These are phyloP conservation scores for Cisticola juncidis DNA, from an alignment of 2,113 vertebrate genomes.

Conservation along the genomic window DNA sequence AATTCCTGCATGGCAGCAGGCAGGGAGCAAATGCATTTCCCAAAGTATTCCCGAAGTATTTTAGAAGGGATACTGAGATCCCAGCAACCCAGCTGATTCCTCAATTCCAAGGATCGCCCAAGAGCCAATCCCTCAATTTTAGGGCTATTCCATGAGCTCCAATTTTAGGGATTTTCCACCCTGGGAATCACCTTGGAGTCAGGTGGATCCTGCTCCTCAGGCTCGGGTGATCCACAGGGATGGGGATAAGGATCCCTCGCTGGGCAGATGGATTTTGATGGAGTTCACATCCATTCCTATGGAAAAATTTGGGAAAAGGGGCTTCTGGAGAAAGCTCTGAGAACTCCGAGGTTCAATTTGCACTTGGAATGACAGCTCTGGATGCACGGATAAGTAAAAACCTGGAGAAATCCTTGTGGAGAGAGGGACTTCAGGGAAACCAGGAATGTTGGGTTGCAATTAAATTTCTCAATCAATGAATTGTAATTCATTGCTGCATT, in stretches of 20 bases:
- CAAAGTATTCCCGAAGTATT: background rate
- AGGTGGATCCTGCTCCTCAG: background rate
- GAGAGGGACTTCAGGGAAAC: background rate
- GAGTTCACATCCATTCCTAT: background rate
- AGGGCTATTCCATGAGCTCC: accelerated
- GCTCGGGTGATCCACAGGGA: background rate
- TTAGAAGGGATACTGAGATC: background rate
- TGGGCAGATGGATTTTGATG: background rate
- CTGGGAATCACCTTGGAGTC: background rate
- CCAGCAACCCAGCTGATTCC: background rate
- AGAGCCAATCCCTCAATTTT: accelerated
- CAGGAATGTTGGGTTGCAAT: background rate
- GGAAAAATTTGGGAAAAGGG: background rate
- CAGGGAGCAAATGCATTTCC: background rate
- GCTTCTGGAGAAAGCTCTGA: background rate
- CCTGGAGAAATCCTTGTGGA: background rate
- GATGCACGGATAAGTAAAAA: background rate
- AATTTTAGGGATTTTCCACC: background rate
- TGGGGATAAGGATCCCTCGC: accelerated
- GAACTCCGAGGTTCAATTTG: accelerated
- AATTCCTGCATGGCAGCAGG: background rate
- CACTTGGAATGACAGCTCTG: background rate
- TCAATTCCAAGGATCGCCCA: too few relatives aligned
- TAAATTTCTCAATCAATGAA: background rate
- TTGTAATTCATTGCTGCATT: background rate